Base-by-base conservation (phyloP, 2,797 vertebrate species). In the Rhinoraja longicauda region DNA sequence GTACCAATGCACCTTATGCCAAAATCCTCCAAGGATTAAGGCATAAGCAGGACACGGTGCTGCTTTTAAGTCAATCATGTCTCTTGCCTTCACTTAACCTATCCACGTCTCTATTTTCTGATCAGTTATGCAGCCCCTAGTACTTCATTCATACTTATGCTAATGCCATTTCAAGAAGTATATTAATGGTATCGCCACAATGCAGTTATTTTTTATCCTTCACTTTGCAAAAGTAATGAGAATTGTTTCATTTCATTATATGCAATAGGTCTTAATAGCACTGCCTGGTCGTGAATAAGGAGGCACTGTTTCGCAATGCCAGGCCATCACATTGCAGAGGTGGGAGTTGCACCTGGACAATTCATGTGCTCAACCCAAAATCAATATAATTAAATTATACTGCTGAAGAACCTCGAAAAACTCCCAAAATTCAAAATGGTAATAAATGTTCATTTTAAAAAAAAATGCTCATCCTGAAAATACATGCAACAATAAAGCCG, bases 401-500 rank as follows among this genome's bases (percentile, higher is more conserved):
- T 32, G 77, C 76, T 32, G 1, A 77, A 77, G n/a, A 32, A 77
- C n/a, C n/a, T 77, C n/a, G 26, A 75, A 72, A 72, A 72, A 26
- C 4, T 64, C 26, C 26, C 10, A 76, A 76, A 76, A 29, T n/a
- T 8, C 17, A 88, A 67, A 86, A 64, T 9, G 19, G 13, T 67
- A 90, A 36, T 67, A 32, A 4, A 67, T 12, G 15, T 90, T 90
- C 15, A 91, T 10, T 91, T 24, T 91, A 29, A 91, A 45, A 67
- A 72, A 62, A 36, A 32, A 57, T 64, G 26, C 15, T 32, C 6
- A 32, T 21, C 84, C 36, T 88, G n/a, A 67, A 17, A 67, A 9
- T 88, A 62, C 84, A 88, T 67, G 84, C 84, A 88, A 88, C 62
- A 64, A 64, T 88, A 88, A 88, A 15, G n/a, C n/a, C 21, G 84